Percentiles rank a stretch among this genome's conserved stretches.
These are phyloP conservation scores for Lagocephalus sceleratus DNA, from an alignment of 2,797 vertebrate genomes.

Conservation along the genomic window DNA sequence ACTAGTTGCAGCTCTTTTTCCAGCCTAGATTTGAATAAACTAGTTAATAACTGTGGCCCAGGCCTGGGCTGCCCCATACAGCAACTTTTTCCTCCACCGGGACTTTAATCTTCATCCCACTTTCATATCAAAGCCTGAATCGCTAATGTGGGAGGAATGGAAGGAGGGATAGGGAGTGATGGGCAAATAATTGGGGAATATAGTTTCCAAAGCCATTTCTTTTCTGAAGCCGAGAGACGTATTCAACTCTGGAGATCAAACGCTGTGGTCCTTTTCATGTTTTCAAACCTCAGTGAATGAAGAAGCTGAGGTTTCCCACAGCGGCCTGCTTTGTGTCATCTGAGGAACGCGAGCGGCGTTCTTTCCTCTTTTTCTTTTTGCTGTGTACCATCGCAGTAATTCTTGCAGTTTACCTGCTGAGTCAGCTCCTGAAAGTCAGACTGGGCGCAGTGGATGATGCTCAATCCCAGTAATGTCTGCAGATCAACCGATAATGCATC, in stretches of 20 bases:
- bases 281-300: slow-evolving; percentile 64
- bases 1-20: slow-evolving; percentile 14
- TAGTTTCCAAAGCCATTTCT: slow-evolving; percentile 55
- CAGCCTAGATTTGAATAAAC: slow-evolving; percentile 17
- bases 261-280: slow-evolving; percentile 63
- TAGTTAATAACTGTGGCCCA: slow-evolving; percentile 37
- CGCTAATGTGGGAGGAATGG: slow-evolving; percentile 56
- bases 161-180: slow-evolving; percentile 26
- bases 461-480: slow-evolving; percentile 34
- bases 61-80: slow-evolving; percentile 59
- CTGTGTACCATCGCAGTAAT: slow-evolving; percentile 10
- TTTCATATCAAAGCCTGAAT: slow-evolving; percentile 71
- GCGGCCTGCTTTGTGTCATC: slow-evolving; percentile 62
- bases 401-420: slow-evolving; percentile 29
- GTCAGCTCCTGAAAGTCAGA: slow-evolving; percentile 17
- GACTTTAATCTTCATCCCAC: slow-evolving; percentile 74
- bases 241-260: slow-evolving; percentile 73
- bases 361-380: slow-evolving; percentile 11
- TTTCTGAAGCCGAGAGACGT: slow-evolving; percentile 54
- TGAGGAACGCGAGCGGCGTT: slow-evolving; percentile 31
- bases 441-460: slow-evolving; percentile 17
- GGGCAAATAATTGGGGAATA: slow-evolving; percentile 58
- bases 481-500: slow-evolving; percentile 12
- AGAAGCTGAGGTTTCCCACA: slow-evolving; percentile 65
- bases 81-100: slow-evolving; percentile 38